Evolutionary conservation across 2,113 vertebrate species (phyloP), one percentile per base, ranked within the genome.

Genomic region (Xenopus tropicalis): DNA sequence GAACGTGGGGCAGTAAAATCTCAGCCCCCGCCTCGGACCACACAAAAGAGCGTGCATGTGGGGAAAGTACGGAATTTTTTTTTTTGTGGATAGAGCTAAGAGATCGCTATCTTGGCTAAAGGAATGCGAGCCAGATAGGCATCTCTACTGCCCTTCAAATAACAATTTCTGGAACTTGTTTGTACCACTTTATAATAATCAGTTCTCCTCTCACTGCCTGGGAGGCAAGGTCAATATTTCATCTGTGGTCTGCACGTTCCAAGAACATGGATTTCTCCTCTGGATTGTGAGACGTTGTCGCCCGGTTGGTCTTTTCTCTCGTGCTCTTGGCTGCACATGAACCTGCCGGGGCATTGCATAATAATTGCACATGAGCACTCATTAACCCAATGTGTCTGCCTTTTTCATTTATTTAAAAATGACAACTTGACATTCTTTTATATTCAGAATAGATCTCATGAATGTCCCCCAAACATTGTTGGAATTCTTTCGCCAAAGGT

Each of bases 141-240:
- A 75, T 75, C 73, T 63, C 56, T 29, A 21, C 22, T 61, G 56
- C 14, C 72, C 56, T 74, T 74, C 58, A 63, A 46, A 52, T 44
- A 20, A 29, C 46, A 61, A 61, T 64, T 43, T 59, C 57, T 59
- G 57, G 11, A 59, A 59, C 57, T 24, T 59, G 57, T 59, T 17
- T 73, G 17, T 52, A 42, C 43, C n/a, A 51, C 29, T 65, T 51
- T 48, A 61, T 61, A 73, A 44, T 12, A 14, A 19, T 17, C 63
- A 44, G 12, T 20, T 57, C 19, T 13, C 43, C 22, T 67, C 25
- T 23, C 4, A 23, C 46, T 67, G 16, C 65, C 65, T 25, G 16
- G 65, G 46, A 44, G 57, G 57, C 57, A 52, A 21, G 71, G 54
- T 66, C 42, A 59, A 61, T 59, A 24, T 29, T 54, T 29, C 22